These are phyloP conservation scores for Panthera leo DNA, from an alignment of 2,113 vertebrate species.

Conservation along the genomic window DNA sequence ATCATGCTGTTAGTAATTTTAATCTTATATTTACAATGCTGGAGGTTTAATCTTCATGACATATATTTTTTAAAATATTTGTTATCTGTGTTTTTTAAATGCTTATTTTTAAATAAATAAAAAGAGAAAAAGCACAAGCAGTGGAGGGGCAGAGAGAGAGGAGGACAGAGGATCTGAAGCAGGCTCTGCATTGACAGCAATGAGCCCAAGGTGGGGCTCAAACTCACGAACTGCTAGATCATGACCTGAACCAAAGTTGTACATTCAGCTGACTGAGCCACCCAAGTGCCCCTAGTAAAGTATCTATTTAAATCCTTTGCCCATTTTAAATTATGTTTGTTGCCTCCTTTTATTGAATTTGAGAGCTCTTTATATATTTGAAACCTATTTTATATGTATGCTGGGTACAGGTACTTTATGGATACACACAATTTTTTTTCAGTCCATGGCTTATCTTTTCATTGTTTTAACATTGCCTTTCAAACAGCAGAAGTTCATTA, in stretches of 20 bases:
- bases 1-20: not conserved
- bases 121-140: no score
- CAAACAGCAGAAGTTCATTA: not conserved
- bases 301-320: not conserved
- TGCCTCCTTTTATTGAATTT: not conserved
- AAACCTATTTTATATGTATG: not conserved
- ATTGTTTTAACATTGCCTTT: not conserved
- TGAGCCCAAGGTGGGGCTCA: no score
- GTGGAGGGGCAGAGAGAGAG: no score
- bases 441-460: not conserved
- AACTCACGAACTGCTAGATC: no score
- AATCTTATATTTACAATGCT: not conserved
- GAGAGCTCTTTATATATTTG: not conserved
- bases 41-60: not conserved
- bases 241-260: no score
- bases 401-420: not conserved
- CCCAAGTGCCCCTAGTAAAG: not conserved
- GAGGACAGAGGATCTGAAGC: no score
- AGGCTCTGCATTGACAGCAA: no score
- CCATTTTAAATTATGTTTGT: not conserved
- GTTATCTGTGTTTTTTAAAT: not conserved
- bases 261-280: no score
- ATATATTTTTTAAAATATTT: not conserved
- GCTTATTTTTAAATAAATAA: no score
- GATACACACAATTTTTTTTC: not conserved